Conservation (phyloP, 2,113 vertebrate species). For the Orycteropus afer region DNA sequence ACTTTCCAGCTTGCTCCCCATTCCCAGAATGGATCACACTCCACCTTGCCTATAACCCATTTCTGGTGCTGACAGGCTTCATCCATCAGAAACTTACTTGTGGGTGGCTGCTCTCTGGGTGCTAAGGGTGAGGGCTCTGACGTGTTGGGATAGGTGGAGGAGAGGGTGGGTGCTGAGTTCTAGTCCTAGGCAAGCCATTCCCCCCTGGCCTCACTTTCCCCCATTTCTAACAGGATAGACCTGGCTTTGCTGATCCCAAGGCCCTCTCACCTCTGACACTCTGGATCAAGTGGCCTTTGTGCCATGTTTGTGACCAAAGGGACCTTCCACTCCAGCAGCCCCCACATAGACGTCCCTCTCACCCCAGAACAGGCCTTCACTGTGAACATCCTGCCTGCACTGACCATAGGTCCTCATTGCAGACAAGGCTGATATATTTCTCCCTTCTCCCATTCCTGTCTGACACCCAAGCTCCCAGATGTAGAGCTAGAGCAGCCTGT, state of each 20-base stretch:
- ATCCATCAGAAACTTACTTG: fast-evolving
- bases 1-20: too few relatives aligned
- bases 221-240: not conserved
- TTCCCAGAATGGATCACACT: fast-evolving
- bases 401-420: not conserved
- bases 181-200: not conserved
- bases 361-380: fast-evolving
- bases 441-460: fast-evolving
- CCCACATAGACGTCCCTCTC: fast-evolving
- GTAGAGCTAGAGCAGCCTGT: fast-evolving
- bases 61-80: not conserved
- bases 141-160: fast-evolving
- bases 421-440: not conserved
- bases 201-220: not conserved
- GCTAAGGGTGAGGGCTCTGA: not conserved
- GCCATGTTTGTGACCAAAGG: fast-evolving
- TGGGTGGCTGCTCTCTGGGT: fast-evolving
- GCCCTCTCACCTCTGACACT: not conserved
- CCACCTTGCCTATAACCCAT: fast-evolving
- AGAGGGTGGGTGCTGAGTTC: not conserved
- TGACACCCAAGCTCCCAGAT: fast-evolving
- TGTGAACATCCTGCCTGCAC: fast-evolving
- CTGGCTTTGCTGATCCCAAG: not conserved
- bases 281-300: not conserved
- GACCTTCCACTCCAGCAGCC: not conserved